Percentiles rank a stretch among this genome's conserved stretches.
These are phyloP conservation scores for Mesocricetus auratus DNA, from an alignment of 2,113 vertebrate species.

Conservation along the genomic window DNA sequence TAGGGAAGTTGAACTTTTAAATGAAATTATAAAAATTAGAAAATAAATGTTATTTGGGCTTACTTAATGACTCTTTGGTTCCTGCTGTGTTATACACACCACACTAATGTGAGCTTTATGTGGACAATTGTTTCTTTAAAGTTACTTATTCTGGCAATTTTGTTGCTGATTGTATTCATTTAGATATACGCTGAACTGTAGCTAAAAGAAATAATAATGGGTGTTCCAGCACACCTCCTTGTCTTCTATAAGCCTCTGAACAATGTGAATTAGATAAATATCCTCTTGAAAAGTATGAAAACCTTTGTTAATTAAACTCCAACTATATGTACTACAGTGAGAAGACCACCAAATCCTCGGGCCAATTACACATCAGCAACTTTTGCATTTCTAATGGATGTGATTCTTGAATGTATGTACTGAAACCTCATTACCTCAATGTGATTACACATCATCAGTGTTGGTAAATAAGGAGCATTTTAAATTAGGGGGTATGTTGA, in stretches of 20 bases:
- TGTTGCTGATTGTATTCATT: not conserved
- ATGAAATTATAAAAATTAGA: constrained; percentile 2
- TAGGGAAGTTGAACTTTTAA: not conserved
- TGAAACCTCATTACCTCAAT: not conserved
- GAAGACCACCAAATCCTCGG: not conserved
- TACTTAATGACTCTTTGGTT: not conserved
- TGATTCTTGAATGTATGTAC: not conserved
- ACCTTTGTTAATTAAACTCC: not conserved
- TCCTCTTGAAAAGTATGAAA: not conserved
- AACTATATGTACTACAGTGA: not conserved
- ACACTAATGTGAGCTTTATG: not conserved
- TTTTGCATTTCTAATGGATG: not conserved
- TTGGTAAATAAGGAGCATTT: not conserved
- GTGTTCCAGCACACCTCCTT: not conserved
- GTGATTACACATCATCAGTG: not conserved
- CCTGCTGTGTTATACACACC: constrained; percentile 30
- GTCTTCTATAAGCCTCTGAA: not conserved
- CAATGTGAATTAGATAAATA: not conserved
- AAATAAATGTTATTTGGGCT: not conserved
- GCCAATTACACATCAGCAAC: not conserved
- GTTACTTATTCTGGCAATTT: not conserved
- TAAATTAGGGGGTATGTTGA: not conserved
- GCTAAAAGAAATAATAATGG: not conserved
- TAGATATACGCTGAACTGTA: not conserved
- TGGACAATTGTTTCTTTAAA: not conserved